phyloP scores from a whole-genome alignment of 2,888 invertebrate genomes.

The Spodoptera exigua region DNA sequence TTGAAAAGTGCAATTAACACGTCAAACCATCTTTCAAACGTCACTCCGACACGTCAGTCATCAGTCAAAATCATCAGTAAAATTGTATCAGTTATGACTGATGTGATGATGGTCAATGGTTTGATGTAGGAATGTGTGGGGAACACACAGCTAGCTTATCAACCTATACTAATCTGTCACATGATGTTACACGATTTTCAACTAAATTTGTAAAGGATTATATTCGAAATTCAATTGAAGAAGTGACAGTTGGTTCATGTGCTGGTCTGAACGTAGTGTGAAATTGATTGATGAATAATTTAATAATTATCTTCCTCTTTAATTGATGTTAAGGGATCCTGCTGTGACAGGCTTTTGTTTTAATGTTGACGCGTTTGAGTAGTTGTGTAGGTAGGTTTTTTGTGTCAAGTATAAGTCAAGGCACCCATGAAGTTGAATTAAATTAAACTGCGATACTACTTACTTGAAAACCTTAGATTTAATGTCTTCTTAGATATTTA shows the following conservation, averaged over 20 bases:
- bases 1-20: conserved; percentile 25
- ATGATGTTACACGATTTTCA: too few species aligned
- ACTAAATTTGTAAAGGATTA: background rate
- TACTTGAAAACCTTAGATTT: too few species aligned
- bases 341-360: background rate
- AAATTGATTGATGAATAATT: conserved; percentile 18
- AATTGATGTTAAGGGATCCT: background rate
- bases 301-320: conserved; percentile 2
- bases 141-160: too few species aligned
- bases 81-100: conserved; percentile 1
- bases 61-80: conserved; percentile 24
- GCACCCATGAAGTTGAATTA: too few species aligned
- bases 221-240: too few species aligned
- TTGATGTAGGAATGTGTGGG: background rate
- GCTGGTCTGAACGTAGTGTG: conserved; percentile 3
- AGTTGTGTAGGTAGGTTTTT: too few species aligned
- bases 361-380: background rate
- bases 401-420: too few species aligned
- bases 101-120: background rate
- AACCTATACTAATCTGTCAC: too few species aligned
- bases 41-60: conserved; percentile 8
- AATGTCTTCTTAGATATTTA: too few species aligned
- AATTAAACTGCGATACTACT: too few species aligned
- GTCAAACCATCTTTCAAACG: conserved; percentile 38
- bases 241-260: too few species aligned